phyloP scores from a whole-genome alignment of 2,113 vertebrate genomes.

The Origma solitaria region DNA sequence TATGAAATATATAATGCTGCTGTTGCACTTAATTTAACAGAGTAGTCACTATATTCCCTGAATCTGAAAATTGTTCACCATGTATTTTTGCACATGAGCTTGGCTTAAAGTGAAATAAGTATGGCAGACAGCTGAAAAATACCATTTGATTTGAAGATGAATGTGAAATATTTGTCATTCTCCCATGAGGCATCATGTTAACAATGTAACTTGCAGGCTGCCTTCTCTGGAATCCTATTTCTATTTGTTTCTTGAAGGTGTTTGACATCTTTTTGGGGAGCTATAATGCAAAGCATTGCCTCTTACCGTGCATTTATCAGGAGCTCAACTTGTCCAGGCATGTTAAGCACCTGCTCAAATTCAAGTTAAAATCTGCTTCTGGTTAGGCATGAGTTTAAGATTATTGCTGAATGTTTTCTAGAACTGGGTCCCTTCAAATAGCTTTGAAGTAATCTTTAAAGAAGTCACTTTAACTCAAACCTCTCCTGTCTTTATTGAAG shows the following conservation, averaged over 20 bases:
- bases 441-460: not conserved
- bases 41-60: not conserved
- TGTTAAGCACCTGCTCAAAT: not conserved
- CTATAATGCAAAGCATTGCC: not conserved
- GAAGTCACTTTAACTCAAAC: not conserved
- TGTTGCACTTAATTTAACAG: not conserved
- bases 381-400: not conserved
- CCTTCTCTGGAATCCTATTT: not conserved
- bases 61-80: not conserved
- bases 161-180: not conserved
- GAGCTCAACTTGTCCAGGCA: not conserved
- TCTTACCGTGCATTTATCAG: not conserved
- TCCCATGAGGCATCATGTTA: not conserved
- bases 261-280: not conserved
- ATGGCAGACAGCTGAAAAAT: not conserved
- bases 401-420: not conserved
- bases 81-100: not conserved
- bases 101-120: not conserved
- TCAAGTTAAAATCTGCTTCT: not conserved
- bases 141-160: not conserved
- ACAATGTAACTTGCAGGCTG: not conserved
- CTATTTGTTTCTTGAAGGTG: not conserved
- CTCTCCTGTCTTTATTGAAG: not conserved
- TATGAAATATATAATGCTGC: not conserved
- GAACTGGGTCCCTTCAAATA: not conserved